A percentile compares a stretch with the other conserved stretches of the same genome.
Conservation (phyloP, 1,140 invertebrate genomes). For the Heliconius eleuchia region DNA sequence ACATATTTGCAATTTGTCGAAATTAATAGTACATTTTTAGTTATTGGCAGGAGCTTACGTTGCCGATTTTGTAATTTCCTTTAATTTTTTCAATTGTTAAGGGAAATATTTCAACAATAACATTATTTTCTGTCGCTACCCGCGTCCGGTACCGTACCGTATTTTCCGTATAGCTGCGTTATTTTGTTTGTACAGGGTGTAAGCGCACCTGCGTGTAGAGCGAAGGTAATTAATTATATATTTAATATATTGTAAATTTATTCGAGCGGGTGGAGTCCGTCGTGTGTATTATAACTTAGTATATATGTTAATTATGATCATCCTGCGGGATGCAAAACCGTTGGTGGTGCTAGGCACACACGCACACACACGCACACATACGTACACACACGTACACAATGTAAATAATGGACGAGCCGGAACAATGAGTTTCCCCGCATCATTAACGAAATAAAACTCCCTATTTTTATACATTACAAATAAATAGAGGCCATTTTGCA, state of each 20-base stretch:
- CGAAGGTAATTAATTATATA: not conserved
- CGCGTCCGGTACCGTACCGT: not conserved
- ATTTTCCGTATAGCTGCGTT: not conserved
- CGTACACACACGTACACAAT: not conserved
- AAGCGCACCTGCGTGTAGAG: not conserved
- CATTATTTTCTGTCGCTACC: not conserved
- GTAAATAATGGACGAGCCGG: not conserved
- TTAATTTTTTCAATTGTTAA: not conserved
- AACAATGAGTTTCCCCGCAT: not conserved
- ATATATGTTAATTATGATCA: conserved; percentile 17
- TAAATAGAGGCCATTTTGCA: too few species aligned
- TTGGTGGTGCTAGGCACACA: conserved; percentile 39
- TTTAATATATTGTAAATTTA: conserved; percentile 30
- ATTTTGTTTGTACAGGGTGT: not conserved
- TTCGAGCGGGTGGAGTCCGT: conserved; percentile 6
- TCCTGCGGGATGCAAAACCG: conserved; percentile 37
- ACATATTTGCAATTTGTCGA: not conserved
- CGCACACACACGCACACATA: not conserved
- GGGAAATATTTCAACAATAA: not conserved
- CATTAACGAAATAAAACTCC: not conserved
- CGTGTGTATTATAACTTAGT: conserved; percentile 22
- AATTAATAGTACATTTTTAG: too few species aligned
- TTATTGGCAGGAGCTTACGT: too few species aligned
- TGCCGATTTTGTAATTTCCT: not conserved
- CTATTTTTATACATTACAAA: not conserved